Evolutionary conservation across 2,113 vertebrate genomes (phyloP).

Genomic region (Sporophila hypoxantha): DNA sequence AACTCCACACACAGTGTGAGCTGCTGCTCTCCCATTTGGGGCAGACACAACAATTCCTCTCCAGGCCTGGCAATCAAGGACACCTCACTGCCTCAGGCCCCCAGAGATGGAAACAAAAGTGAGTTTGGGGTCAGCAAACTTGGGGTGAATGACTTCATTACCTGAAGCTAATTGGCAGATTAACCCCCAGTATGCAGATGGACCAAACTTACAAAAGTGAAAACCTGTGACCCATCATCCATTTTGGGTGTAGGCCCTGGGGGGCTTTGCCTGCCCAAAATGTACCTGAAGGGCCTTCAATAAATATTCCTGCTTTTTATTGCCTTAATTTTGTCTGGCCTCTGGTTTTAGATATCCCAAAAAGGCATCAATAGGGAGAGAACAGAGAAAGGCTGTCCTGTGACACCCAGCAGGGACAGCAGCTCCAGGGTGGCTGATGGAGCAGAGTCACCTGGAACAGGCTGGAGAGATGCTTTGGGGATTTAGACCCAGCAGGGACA

Average conservation of each 20-base stretch:
- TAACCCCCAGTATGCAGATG: background rate
- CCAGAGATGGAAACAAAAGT: background rate
- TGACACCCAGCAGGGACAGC: no score
- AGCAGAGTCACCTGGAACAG: no score
- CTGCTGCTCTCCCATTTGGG: background rate
- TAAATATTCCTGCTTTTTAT: no score
- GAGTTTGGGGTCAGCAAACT: background rate
- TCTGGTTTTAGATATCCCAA: no score
- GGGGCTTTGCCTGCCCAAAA: accelerated
- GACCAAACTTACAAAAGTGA: background rate
- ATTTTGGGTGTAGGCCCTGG: background rate
- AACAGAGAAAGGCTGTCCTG: no score
- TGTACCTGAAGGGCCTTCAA: background rate
- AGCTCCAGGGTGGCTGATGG: no score
- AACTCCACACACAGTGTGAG: background rate
- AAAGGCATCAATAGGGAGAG: no score
- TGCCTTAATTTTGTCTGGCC: no score
- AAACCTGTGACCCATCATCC: accelerated
- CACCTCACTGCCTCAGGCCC: background rate
- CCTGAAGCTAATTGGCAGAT: background rate
- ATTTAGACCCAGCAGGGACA: no score
- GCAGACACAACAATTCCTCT: background rate
- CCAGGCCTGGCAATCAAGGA: background rate
- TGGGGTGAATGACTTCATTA: background rate
- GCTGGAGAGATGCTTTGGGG: no score